phyloP scores from a whole-genome alignment of 1,140 invertebrate species.

The Philaenus spumarius region DNA sequence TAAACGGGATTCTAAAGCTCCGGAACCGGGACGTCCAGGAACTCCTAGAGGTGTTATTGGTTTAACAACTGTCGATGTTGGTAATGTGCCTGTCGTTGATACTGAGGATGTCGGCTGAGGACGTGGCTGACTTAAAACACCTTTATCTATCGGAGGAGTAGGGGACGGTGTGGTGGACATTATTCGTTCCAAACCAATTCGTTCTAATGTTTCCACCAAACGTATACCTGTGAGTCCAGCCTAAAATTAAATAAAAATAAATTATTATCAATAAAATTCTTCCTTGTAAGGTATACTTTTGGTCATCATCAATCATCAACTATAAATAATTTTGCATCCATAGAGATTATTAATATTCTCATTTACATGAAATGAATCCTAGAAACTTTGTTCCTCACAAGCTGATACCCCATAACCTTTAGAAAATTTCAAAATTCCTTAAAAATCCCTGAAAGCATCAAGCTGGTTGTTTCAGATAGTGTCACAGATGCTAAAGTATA shows the following conservation, averaged over 20 bases:
- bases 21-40: conserved; percentile 46
- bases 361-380: neutral
- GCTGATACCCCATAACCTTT: neutral
- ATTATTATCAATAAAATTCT: too few relatives aligned
- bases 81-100: conserved; percentile 26
- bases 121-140: neutral
- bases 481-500: too few relatives aligned
- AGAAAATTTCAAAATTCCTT: too few relatives aligned
- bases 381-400: neutral
- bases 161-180: conserved; percentile 47
- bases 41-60: conserved; percentile 40
- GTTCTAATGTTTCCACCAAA: conserved; percentile 56
- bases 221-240: conserved; percentile 44
- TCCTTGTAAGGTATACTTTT: too few relatives aligned
- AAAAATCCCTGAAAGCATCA: too few relatives aligned
- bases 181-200: conserved; percentile 58
- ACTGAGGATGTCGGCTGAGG: neutral
- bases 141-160: conserved; percentile 31
- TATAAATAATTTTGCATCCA: neutral
- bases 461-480: too few relatives aligned
- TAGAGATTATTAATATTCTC: too few relatives aligned
- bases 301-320: too few relatives aligned
- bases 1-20: conserved; percentile 41
- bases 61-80: conserved; percentile 15
- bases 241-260: conserved; percentile 24